Evolutionary conservation across 2,888 invertebrate genomes (phyloP).

Genomic region (Trissoscelio sp.): DNA sequence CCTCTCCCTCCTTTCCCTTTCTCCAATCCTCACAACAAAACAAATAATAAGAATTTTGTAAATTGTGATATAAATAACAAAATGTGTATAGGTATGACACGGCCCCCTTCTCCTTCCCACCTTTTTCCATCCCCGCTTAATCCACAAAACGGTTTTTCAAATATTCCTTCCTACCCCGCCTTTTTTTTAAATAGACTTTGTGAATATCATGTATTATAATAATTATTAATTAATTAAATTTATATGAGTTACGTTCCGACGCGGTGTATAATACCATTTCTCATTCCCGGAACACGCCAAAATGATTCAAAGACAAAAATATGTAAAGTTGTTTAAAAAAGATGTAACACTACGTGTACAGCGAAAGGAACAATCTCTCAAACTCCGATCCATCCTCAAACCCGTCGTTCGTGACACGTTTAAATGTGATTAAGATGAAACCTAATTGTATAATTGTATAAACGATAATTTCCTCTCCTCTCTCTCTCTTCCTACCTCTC

Average conservation of each 20-base stretch:
- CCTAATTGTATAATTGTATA: conserved; percentile 82
- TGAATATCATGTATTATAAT: conserved; percentile 84
- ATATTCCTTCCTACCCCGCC: conserved; percentile 68
- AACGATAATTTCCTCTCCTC: conserved; percentile 70
- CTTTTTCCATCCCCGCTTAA: conserved; percentile 32
- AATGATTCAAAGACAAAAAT: conserved; percentile 44
- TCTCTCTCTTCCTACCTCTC: conserved; percentile 16
- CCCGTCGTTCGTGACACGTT: conserved; percentile 76
- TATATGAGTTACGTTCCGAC: conserved; percentile 81
- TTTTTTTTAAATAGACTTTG: conserved; percentile 82
- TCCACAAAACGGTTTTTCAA: conserved; percentile 51
- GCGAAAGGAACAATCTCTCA: conserved; percentile 53
- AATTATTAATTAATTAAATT: conserved; percentile 83
- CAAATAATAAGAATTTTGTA: conserved; percentile 79
- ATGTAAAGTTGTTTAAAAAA: conserved; percentile 51
- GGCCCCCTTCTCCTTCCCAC: conserved; percentile 27
- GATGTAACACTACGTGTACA: conserved; percentile 56
- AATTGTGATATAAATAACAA: conserved; percentile 83
- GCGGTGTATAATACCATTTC: conserved; percentile 73
- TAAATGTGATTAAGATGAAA: conserved; percentile 77
- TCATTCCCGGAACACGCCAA: conserved; percentile 39
- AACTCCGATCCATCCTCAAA: conserved; percentile 67
- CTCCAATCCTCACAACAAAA: no score
- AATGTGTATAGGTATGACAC: conserved; percentile 80
- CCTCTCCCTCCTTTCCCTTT: conserved; percentile 50